Evolutionary conservation across 2,797 vertebrate genomes (phyloP).

Genomic region (Chrosomus eos): DNA sequence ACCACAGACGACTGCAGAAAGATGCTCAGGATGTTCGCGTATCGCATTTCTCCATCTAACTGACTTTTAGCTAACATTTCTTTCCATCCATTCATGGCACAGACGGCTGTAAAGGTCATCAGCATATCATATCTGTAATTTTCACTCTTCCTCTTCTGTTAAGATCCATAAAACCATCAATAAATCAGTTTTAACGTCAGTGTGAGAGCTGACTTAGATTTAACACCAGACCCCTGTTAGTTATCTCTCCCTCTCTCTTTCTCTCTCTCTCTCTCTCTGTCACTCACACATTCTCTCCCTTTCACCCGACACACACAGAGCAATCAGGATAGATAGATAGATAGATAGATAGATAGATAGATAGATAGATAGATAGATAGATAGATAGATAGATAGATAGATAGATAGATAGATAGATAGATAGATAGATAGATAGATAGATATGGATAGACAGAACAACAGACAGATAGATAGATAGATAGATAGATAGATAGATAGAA

Average conservation of each 20-base stretch:
- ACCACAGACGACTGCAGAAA: conserved; percentile 61
- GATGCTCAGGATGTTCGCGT: conserved; percentile 48
- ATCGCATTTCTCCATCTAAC: conserved; percentile 37
- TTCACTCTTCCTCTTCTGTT: conserved; percentile 76
- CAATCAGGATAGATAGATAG: neutral
- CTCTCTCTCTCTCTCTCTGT: conserved; percentile 11
- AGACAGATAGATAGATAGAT: conserved; percentile 60
- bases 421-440: conserved; percentile 69
- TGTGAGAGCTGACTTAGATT: conserved; percentile 71
- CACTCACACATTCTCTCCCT: neutral
- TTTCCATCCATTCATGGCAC: conserved; percentile 60
- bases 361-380: neutral
- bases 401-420: neutral
- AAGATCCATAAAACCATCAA: conserved; percentile 80
- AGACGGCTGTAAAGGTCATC: conserved; percentile 76
- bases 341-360: neutral
- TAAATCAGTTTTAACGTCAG: conserved; percentile 80
- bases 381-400: neutral
- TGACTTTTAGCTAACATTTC: conserved; percentile 38
- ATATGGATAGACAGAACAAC: conserved; percentile 60
- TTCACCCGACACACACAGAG: neutral
- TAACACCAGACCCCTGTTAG: conserved; percentile 63
- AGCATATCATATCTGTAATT: conserved; percentile 74
- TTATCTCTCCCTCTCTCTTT: conserved; percentile 41
- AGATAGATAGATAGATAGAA: neutral